These are phyloP conservation scores for Aphodius sticticus DNA, from an alignment of 2,888 invertebrate genomes.

Conservation along the genomic window DNA sequence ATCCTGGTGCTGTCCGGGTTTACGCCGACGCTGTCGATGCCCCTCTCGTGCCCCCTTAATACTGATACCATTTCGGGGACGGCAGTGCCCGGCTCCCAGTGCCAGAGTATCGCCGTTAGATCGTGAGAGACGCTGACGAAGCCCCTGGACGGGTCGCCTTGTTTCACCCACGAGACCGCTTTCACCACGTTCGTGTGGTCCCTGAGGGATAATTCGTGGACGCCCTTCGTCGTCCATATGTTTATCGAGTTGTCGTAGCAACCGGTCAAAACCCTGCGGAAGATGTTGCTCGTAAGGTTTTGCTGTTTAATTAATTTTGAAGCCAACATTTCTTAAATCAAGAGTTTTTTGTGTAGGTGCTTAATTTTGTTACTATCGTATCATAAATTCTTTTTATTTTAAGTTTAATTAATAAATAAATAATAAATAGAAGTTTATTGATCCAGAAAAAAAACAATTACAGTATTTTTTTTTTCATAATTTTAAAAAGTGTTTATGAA, in stretches of 20 bases:
- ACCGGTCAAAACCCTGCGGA: constrained; percentile 84
- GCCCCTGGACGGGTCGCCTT: constrained; percentile 64
- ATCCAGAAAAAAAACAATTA: too few species aligned
- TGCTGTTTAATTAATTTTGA: too few species aligned
- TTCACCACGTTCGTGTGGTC: constrained; percentile 90
- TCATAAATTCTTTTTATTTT: too few species aligned
- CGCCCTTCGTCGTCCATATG: constrained; percentile 88
- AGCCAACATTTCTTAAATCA: too few species aligned
- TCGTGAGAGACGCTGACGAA: constrained; percentile 86
- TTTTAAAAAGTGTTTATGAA: too few species aligned
- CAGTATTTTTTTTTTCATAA: too few species aligned
- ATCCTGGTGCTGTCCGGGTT: constrained; percentile 70
- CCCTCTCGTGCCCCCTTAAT: constrained; percentile 86
- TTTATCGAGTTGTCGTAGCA: constrained; percentile 94
- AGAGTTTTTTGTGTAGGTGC: too few species aligned
- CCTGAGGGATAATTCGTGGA: constrained; percentile 82
- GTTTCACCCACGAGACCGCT: constrained; percentile 85
- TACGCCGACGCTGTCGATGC: constrained; percentile 87
- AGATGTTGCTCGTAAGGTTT: not conserved
- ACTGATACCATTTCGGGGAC: constrained; percentile 81
- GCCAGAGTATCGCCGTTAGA: constrained; percentile 90
- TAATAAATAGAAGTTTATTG: too few species aligned
- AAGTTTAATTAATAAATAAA: too few species aligned
- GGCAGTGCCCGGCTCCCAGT: constrained; percentile 79
- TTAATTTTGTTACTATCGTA: too few species aligned